Base-by-base conservation (phyloP, 2,797 vertebrate species). In the Paratrypauchen microcephalus region DNA sequence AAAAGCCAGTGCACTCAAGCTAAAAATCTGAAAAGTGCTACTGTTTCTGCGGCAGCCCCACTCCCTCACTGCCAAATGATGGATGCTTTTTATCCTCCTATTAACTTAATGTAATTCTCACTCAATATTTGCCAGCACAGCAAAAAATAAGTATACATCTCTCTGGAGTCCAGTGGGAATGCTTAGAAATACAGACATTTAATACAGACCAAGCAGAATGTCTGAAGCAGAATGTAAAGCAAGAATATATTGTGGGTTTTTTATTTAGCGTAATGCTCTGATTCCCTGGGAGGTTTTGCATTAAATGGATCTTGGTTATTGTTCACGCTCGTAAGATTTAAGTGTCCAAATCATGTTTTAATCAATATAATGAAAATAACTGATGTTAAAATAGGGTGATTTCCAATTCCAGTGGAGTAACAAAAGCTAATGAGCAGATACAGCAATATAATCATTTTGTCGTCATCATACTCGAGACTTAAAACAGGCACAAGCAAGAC, bases 31-130 rank as follows among this genome's bases (percentile, higher is more conserved):
- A 83, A 60, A 83, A 57, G 48, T 67, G 63, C 73, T 36, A 2
- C 18, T 69, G 72, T 50, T 65, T 52, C 68, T 56, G 16, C 48
- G 50, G 55, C 15, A 8, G 30, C 75, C 84, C 74, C 73, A 77
- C 85, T 81, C 78, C 80, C 77, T 87, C 81, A 75, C 55, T 16
- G 36, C 69, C 4, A 70, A 74, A 79, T 78, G 77, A 87, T 84
- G 79, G 81, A 86, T 86, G 77, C 66, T 85, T 77, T 73, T 68
- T 75, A 52, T 66, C 58, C 5, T 24, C 57, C 63, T 68, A 83
- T 87, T 87, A 82, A 68, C 73, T 76, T 90, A 89, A 91, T 89
- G 86, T 71, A 86, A 83, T 89, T 86, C 74, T 80, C 78, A 71
- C 69, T 62, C 54, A 74, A 71, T 79, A 50, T 89, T 86, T 89